Percentiles rank a stretch among this genome's conserved stretches.
Conservation (phyloP, 2,113 vertebrate species). For the Microcebus tavaratra region DNA sequence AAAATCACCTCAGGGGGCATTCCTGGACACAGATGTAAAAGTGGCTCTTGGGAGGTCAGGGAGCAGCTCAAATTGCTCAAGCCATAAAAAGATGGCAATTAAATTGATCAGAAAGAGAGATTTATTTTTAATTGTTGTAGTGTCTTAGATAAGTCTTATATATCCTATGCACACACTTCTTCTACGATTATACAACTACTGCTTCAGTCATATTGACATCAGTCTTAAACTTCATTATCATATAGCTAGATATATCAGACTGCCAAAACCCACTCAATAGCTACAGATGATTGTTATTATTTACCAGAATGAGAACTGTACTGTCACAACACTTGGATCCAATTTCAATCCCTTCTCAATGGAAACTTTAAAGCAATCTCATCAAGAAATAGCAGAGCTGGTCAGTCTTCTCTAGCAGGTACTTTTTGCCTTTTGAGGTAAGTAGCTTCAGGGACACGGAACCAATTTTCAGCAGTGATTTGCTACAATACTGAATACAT, state of each 20-base stretch:
- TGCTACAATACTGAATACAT: slow-evolving; percentile 73
- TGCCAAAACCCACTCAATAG: slow-evolving; percentile 14
- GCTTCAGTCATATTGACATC: neutral
- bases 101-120: neutral
- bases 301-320: neutral
- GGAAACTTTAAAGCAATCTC: slow-evolving; percentile 69
- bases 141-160: slow-evolving; percentile 10
- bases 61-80: neutral
- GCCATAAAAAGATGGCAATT: slow-evolving; percentile 17
- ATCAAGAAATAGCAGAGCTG: slow-evolving; percentile 56
- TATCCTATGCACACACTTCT: neutral
- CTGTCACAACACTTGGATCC: slow-evolving; percentile 30
- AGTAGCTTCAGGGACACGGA: slow-evolving; percentile 69
- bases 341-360: slow-evolving; percentile 32
- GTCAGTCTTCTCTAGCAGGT: slow-evolving; percentile 45
- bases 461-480: slow-evolving; percentile 76
- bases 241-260: neutral
- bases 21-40: neutral
- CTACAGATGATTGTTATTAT: neutral
- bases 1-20: neutral
- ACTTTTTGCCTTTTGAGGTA: slow-evolving; percentile 62
- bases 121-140: neutral
- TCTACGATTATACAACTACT: neutral
- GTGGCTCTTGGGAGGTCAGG: neutral
- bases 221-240: slow-evolving; percentile 20